Evolutionary conservation across 2,113 vertebrate species (phyloP).

Genomic region (Hemicordylus capensis): DNA sequence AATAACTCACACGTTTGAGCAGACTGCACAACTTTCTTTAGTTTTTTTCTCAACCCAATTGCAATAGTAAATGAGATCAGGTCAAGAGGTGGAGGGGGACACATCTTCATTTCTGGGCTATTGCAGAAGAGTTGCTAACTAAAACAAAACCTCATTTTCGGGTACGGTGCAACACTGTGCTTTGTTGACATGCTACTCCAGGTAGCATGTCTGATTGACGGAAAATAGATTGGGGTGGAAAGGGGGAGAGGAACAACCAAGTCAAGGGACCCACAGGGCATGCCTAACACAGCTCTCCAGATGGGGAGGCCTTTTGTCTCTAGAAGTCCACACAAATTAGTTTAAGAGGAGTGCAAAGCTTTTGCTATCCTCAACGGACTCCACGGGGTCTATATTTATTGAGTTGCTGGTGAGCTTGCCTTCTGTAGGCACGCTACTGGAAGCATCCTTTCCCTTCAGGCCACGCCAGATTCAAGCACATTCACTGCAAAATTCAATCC

Average conservation of each 20-base stretch:
- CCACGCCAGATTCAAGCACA: background rate
- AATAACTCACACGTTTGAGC: constrained; percentile 22
- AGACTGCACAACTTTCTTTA: background rate
- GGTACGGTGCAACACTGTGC: background rate
- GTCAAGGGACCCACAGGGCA: background rate
- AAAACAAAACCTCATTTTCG: constrained; percentile 44
- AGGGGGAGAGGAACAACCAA: background rate
- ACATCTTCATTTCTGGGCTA: constrained; percentile 37
- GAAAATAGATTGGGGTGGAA: constrained; percentile 30
- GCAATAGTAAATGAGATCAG: constrained; percentile 4
- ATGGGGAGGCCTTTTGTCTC: background rate
- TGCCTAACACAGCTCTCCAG: background rate
- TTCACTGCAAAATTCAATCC: background rate
- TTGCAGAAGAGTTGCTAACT: background rate
- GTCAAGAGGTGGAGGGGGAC: constrained; percentile 21
- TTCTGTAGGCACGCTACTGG: background rate
- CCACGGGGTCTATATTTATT: background rate
- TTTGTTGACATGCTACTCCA: constrained; percentile 50
- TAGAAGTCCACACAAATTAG: background rate
- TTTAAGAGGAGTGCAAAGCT: background rate
- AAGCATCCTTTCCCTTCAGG: background rate
- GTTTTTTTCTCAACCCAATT: background rate
- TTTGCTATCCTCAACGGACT: background rate
- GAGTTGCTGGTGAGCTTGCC: background rate
- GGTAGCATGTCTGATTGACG: constrained; percentile 28